phyloP scores from a whole-genome alignment of 2,797 vertebrate species.

The Mus spretus region DNA sequence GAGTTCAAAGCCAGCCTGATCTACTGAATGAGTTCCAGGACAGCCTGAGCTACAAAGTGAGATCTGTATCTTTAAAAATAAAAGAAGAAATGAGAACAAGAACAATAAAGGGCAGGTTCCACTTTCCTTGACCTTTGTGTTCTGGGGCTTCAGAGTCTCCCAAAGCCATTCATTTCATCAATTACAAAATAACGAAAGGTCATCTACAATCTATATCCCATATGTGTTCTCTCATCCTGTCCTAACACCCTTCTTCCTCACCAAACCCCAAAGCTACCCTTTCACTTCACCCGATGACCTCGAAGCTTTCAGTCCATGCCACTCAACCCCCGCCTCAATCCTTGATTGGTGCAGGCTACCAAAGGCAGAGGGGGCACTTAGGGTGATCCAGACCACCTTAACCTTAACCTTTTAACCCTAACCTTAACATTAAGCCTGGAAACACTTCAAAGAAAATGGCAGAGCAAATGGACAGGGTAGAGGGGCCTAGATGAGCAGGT shows the following conservation, averaged over 20 bases:
- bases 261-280: not conserved
- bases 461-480: not conserved
- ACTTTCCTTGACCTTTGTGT: not conserved
- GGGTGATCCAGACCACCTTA: not conserved
- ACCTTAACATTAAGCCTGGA: too few relatives aligned
- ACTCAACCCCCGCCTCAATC: not conserved
- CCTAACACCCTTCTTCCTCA: not conserved
- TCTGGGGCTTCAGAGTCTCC: not conserved
- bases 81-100: not conserved
- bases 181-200: not conserved
- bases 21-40: not conserved
- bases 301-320: not conserved
- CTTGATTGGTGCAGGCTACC: not conserved
- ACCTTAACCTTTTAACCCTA: too few relatives aligned
- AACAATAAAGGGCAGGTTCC: not conserved
- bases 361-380: not conserved
- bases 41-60: not conserved
- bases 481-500: not conserved
- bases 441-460: not conserved
- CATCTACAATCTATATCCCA: not conserved
- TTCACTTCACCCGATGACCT: not conserved
- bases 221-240: not conserved
- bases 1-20: not conserved
- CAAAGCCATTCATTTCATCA: not conserved
- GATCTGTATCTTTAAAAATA: not conserved